These are phyloP conservation scores for Ailuropoda melanoleuca DNA, from an alignment of 2,113 vertebrate species.

Conservation along the genomic window DNA sequence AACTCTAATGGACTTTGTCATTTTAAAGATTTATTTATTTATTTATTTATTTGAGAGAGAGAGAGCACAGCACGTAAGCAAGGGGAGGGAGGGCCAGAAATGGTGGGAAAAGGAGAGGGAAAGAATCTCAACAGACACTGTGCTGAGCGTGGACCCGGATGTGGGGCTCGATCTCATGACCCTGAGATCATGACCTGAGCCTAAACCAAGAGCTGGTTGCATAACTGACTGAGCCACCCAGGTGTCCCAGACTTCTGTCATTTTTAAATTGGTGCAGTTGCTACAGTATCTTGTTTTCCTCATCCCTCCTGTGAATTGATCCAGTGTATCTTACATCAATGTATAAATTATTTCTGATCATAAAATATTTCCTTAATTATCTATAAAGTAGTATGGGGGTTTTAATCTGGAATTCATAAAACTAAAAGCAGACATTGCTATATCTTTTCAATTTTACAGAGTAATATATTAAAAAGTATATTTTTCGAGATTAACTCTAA, in stretches of 20 bases:
- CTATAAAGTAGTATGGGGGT: background rate
- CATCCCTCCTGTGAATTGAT: background rate
- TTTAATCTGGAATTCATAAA: background rate
- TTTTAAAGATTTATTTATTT: background rate
- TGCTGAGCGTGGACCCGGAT: background rate
- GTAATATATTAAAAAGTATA: background rate
- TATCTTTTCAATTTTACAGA: background rate
- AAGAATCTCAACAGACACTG: background rate
- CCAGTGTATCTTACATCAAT: background rate
- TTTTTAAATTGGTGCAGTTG: slow-evolving; percentile 36
- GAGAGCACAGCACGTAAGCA: background rate
- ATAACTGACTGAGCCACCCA: background rate
- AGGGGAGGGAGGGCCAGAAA: background rate
- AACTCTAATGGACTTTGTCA: background rate
- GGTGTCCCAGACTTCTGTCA: background rate
- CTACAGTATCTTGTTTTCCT: background rate
- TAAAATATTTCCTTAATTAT: slow-evolving; percentile 11
- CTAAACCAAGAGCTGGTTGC: background rate
- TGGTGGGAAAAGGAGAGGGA: background rate
- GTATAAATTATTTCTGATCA: background rate
- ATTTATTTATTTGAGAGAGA: background rate
- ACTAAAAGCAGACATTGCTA: background rate
- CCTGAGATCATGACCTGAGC: background rate
- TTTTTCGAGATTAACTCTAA: background rate
- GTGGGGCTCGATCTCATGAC: background rate